phyloP scores from a whole-genome alignment of 1,140 invertebrate species.

The Drosophila suzukii region DNA sequence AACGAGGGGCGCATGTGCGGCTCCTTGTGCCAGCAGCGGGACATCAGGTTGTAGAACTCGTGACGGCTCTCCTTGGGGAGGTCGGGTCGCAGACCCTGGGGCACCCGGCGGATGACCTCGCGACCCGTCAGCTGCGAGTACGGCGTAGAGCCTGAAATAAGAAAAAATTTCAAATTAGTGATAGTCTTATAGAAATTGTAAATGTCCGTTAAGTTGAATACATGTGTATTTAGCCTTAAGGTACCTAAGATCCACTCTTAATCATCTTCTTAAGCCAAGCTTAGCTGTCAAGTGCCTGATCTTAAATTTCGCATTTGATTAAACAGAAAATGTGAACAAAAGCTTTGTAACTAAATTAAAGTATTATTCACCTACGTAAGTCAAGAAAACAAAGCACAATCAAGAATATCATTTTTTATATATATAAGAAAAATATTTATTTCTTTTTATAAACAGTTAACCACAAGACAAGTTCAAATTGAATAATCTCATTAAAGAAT shows the following conservation, averaged over 20 bases:
- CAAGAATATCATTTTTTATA: not conserved
- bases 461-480: not conserved
- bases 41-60: constrained; percentile 91
- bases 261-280: too few relatives aligned
- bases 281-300: too few relatives aligned
- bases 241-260: too few relatives aligned
- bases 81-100: constrained; percentile 90
- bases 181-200: too few relatives aligned
- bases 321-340: not conserved
- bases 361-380: not conserved
- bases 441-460: not conserved
- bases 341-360: not conserved
- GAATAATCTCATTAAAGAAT: constrained; percentile 4
- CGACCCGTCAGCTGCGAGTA: constrained; percentile 92
- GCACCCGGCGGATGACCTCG: constrained; percentile 91
- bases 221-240: too few relatives aligned
- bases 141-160: constrained; percentile 89
- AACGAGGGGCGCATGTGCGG: constrained; percentile 90
- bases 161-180: too few relatives aligned
- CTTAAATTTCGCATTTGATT: not conserved
- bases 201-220: too few relatives aligned
- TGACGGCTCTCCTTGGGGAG: constrained; percentile 90
- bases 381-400: not conserved
- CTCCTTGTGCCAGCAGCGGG: constrained; percentile 91
- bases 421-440: not conserved